Evolutionary conservation across 2,113 vertebrate species (phyloP), one percentile per base, ranked within the genome.

Genomic region (Rattus rattus): DNA sequence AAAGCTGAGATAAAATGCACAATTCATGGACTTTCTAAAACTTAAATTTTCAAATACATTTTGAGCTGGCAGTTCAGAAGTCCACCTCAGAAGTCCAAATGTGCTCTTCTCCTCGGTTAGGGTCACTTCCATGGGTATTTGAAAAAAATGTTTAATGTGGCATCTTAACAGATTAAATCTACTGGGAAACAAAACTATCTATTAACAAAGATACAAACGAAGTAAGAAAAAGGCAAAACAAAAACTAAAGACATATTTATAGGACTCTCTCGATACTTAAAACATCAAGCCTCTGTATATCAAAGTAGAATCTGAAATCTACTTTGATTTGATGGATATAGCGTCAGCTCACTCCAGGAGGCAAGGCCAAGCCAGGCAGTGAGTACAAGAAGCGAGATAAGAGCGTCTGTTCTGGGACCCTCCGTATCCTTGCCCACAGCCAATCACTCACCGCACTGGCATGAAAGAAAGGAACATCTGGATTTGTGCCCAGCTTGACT

Each of bases 41-140:
- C 81, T 88, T 76, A 85, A 95, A 96, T 89, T 49, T 95, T 47
- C n/a, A 93, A 67, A 95, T 93, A 88, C 28, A 88, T 86, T 79
- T 94, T 91, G 69, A 94, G 87, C 56, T 95, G 6, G 11, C 89
- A 52, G 93, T 86, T 72, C 69, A 96, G 94, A 33, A 83, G 56
- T 72, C 26, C 63, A 93, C 92, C 70, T 90, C 47, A 12, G 9
- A 88, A 79, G 88, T 72, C 56, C 84, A 93, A 89, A 72, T 84
- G 24, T 96, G 59, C 94, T 94, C 87, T 92, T 13, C 22, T 76
- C 33, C 59, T 90, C 47, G 33, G 54, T 80, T 11, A 88, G 16
- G 43, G 10, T 22, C 49, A 75, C 26, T 87, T 84, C 84, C n/a
- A 87, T 92, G 75, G 33, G 16, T 54, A 86, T 54, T 52, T 70